phyloP scores from a whole-genome alignment of 2,113 vertebrate species.

The Pontoporia blainvillei region DNA sequence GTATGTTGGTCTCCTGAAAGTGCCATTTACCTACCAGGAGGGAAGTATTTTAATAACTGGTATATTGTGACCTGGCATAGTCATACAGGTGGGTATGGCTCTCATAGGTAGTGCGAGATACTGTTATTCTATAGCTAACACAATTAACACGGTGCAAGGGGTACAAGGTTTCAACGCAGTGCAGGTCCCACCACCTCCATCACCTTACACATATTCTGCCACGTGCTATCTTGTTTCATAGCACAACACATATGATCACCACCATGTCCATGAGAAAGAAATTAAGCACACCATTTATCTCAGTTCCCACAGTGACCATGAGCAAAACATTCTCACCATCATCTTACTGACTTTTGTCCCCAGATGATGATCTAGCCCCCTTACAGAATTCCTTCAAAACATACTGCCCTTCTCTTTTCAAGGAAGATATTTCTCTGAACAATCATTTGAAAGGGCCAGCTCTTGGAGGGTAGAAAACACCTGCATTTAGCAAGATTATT shows the following conservation, averaged over 20 bases:
- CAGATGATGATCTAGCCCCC: not conserved
- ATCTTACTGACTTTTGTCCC: not conserved
- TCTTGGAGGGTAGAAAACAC: not conserved
- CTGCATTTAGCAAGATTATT: conserved; percentile 23
- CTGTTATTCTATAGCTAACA: not conserved
- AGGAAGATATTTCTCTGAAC: not conserved
- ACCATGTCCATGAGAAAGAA: not conserved
- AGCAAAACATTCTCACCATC: not conserved
- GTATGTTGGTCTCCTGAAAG: not conserved
- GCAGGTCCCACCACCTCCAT: not conserved
- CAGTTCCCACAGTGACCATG: not conserved
- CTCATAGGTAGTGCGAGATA: not conserved
- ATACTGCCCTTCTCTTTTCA: not conserved
- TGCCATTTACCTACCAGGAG: not conserved
- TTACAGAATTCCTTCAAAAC: conserved; percentile 18
- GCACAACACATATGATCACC: not conserved
- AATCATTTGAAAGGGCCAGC: not conserved
- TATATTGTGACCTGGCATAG: not conserved
- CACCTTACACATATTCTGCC: not conserved
- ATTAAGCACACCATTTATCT: not conserved
- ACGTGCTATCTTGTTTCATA: not conserved
- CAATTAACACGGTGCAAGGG: rapidly evolving
- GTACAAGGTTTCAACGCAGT: not conserved
- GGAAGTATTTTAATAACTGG: not conserved
- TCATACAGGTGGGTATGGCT: rapidly evolving